Conservation (phyloP, 2,113 vertebrate genomes). For the Myocastor coypus region DNA sequence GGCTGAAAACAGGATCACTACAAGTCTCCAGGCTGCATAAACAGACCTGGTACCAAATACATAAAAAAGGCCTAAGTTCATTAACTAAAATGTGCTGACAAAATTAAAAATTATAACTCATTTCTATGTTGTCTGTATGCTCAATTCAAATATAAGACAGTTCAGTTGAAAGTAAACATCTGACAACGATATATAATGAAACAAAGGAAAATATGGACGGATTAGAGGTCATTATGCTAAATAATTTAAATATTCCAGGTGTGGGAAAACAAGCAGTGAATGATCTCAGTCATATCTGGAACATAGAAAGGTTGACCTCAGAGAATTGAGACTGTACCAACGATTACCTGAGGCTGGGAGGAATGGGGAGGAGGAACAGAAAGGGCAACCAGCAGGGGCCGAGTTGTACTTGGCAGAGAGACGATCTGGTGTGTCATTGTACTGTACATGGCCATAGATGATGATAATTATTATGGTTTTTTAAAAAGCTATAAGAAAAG, state of each 20-base stretch:
- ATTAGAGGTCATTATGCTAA: background rate
- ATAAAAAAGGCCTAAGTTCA: slow-evolving; percentile 24
- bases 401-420: background rate
- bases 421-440: background rate
- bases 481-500: background rate
- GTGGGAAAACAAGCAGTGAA: background rate
- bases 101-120: background rate
- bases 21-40: too few relatives aligned
- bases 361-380: too few relatives aligned
- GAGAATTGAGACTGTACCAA: background rate
- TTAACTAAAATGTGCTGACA: background rate
- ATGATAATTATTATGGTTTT: background rate
- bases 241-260: background rate
- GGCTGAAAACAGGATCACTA: too few relatives aligned
- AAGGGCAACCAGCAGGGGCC: too few relatives aligned
- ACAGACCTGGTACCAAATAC: too few relatives aligned
- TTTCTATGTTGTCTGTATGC: background rate
- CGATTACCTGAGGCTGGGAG: background rate
- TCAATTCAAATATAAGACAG: background rate
- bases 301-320: background rate
- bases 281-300: background rate
- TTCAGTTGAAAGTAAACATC: background rate
- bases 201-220: background rate
- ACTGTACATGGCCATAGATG: background rate
- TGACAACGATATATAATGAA: background rate